Conservation (phyloP, 2,888 invertebrate species). For the Herminia tarsipennalis region DNA sequence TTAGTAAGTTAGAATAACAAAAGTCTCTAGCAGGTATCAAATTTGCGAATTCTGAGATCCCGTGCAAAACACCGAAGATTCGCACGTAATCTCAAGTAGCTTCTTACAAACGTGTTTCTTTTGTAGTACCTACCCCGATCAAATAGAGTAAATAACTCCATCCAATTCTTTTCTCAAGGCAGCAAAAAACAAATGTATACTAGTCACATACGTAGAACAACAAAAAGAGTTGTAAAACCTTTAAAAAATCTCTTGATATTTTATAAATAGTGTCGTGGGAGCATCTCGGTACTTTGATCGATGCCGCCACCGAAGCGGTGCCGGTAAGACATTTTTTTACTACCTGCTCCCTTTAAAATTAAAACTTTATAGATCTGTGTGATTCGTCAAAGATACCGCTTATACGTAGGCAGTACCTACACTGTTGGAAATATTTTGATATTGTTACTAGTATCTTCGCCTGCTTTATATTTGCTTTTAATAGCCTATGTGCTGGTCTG, state of each 20-base stretch:
- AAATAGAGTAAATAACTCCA: slow-evolving; percentile 16
- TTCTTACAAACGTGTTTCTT: slow-evolving; percentile 13
- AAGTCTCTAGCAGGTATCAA: slow-evolving; percentile 11
- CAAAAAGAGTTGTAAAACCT: slow-evolving; percentile 63
- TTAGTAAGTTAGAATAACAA: background rate
- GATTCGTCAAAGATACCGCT: slow-evolving; percentile 70
- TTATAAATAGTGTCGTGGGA: slow-evolving; percentile 79
- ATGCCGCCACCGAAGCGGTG: slow-evolving; percentile 64
- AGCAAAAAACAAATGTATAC: slow-evolving; percentile 48
- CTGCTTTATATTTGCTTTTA: too few species aligned
- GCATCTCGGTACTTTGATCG: slow-evolving; percentile 68
- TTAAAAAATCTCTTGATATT: slow-evolving; percentile 72
- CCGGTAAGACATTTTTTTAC: slow-evolving; percentile 73
- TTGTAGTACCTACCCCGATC: slow-evolving; percentile 21
- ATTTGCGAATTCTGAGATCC: slow-evolving; percentile 10
- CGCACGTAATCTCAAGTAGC: slow-evolving; percentile 16
- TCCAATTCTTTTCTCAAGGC: slow-evolving; percentile 31
- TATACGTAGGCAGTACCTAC: slow-evolving; percentile 29
- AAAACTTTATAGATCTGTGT: slow-evolving; percentile 69
- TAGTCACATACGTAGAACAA: slow-evolving; percentile 49
- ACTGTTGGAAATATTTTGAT: too few species aligned
- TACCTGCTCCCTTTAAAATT: slow-evolving; percentile 73
- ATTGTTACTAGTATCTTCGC: too few species aligned
- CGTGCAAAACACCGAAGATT: slow-evolving; percentile 11
- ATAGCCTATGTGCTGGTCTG: too few species aligned